Evolutionary conservation across 2,797 vertebrate species (phyloP).

Genomic region (Chaetodon trifasciatus): DNA sequence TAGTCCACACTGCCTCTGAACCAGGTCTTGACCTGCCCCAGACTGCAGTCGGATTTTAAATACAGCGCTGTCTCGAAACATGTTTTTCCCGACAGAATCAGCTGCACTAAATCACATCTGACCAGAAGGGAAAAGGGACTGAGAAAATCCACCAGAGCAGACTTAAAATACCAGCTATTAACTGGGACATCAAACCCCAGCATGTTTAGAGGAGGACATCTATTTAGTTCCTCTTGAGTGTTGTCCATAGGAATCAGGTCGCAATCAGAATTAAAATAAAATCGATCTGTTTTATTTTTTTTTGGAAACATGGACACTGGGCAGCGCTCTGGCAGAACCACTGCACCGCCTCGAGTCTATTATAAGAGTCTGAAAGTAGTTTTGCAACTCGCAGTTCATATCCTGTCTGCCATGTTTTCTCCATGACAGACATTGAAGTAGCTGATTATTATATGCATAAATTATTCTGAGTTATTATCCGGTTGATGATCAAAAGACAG

Average conservation of each 20-base stretch:
- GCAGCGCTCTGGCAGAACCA: not conserved
- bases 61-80: not conserved
- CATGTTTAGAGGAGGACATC: not conserved
- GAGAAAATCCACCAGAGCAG: not conserved
- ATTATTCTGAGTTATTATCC: conserved; percentile 26
- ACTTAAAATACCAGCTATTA: not conserved
- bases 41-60: not conserved
- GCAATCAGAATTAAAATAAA: not conserved
- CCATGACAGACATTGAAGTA: conserved; percentile 24
- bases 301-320: not conserved
- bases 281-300: not conserved
- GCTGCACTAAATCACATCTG: not conserved
- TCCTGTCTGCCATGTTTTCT: conserved; percentile 16
- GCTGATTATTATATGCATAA: conserved; percentile 21
- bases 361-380: not conserved
- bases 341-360: not conserved
- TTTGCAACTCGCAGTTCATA: conserved; percentile 4
- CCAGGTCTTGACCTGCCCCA: not conserved
- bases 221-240: not conserved
- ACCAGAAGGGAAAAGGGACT: not conserved
- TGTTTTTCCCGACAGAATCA: not conserved
- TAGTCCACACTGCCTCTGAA: not conserved
- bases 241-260: not conserved
- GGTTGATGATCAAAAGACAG: conserved; percentile 49
- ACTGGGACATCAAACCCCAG: conserved; percentile 5